Evolutionary conservation across 2,113 vertebrate genomes (phyloP), one percentile per base, ranked within the genome.

Genomic region (Scalopus aquaticus): DNA sequence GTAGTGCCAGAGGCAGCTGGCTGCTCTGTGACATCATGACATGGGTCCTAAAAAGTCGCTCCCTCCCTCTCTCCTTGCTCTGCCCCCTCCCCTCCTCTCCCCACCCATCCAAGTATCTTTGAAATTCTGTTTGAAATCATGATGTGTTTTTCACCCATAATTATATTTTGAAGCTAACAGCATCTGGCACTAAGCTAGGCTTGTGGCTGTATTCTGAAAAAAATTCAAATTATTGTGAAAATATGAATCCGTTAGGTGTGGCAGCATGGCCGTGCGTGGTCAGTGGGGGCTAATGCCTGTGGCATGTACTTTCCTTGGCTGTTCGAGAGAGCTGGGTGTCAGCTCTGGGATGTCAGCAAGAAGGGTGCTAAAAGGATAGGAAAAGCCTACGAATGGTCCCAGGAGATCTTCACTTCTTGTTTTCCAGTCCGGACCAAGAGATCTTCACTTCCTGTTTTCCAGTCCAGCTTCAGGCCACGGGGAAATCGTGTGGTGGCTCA

Each of bases 211-310:
- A 19, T 89, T 94, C 73, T 90, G 8, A 73, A 91, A 90, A 0
- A 35, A 60, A 72, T 93, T 51, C 19, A 88, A 39, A 93, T 81
- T 85, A 64, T 91, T 95, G 90, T 77, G 46, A 56, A 92, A 95
- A 44, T 72, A 72, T 32, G 26, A 82, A 82, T 94, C 19, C 32
- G 9, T 65, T 81, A 70, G n/a, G 42, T 82, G 58, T 93, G 65
- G 62, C 77, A 92, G 76, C 1, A 0, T 84, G 37, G 8, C 28
- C 60, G 44, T 91, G 82, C 13, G 44, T 78, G n/a, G 70, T 60
- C 69, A 42, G 5, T 79, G 30, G 26, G 5, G 30, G 78, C 65
- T 73, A 64, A 51, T 72, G 35, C 13, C 20, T 79, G 44, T 74
- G 32, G 20, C 22, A 62, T 32, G 77, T 46, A 5, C 37, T 93